These are phyloP conservation scores for Holacanthus passer DNA, from an alignment of 2,113 vertebrate species.

Conservation along the genomic window DNA sequence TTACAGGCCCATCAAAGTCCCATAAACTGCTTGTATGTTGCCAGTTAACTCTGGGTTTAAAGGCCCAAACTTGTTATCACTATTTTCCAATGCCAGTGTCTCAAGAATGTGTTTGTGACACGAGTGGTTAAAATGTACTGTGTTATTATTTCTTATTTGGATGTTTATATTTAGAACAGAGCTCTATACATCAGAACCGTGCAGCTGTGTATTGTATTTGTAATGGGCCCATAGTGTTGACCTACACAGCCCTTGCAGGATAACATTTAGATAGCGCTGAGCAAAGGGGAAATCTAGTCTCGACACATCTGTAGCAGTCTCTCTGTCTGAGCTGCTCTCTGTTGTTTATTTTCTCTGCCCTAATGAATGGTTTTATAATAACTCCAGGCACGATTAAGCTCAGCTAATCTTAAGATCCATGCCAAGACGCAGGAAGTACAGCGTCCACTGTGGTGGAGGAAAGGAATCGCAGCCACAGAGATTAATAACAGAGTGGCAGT, in stretches of 20 bases:
- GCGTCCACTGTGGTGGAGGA: background rate
- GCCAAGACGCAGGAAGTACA: slow-evolving; percentile 44
- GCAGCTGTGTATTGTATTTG: background rate
- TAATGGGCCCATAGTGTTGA: background rate
- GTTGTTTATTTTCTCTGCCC: slow-evolving; percentile 17
- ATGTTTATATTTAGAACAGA: background rate
- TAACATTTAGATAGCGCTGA: slow-evolving; percentile 5
- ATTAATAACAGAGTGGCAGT: slow-evolving; percentile 25
- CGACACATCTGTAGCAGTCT: slow-evolving; percentile 20
- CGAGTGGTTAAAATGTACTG: background rate
- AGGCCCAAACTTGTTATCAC: background rate
- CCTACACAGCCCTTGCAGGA: background rate
- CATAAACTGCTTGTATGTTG: too few species aligned
- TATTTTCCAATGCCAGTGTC: too few species aligned
- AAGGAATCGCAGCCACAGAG: slow-evolving; percentile 2
- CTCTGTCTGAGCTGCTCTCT: slow-evolving; percentile 25
- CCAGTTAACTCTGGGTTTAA: background rate
- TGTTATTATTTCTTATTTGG: slow-evolving; percentile 8
- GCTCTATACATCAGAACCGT: background rate
- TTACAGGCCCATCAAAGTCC: background rate
- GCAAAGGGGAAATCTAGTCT: background rate
- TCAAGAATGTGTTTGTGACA: slow-evolving; percentile 17
- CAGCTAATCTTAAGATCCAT: slow-evolving; percentile 14
- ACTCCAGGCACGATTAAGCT: background rate
- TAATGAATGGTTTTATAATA: slow-evolving; percentile 39